Evolutionary conservation across 2,113 vertebrate species (phyloP), one percentile per base, ranked within the genome.

Genomic region (Sylvia atricapilla): DNA sequence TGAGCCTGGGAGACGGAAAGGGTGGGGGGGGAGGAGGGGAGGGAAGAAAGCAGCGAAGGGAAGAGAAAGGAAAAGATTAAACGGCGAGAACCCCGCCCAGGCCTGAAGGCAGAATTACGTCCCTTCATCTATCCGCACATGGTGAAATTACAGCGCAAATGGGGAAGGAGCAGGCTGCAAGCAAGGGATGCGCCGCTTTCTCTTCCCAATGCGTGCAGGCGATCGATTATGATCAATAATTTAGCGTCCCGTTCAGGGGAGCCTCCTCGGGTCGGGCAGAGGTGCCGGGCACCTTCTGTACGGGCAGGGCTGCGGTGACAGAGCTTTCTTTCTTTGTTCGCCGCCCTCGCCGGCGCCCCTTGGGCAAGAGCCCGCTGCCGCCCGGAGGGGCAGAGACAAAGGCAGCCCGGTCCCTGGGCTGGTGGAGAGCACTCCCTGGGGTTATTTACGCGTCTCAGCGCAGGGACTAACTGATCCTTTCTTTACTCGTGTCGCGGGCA

Each of bases 321-420:
- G 43, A 66, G 13, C 82, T 95, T 69, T 60, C 97, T 84, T 35
- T 23, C 63, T 97, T 98, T 98, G 98, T 98, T 97, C 95, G 18
- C 81, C 55, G 76, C 77, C 33, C 75, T 10, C 15, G 11, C 58
- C 53, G 1, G 56, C 37, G 6, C 7, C 68, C 53, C 46, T 3
- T 24, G 13, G 69, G 12, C 78, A 33, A 41, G 56, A 41, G 44
- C 62, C 55, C 35, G 12, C 33, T 9, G 9, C 49, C 13, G 4
- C 72, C 21, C 28, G 43, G 18, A 27, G 16, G 25, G 56, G 10
- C 2, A 19, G 79, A 46, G 37, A 94, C 77, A 92, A 90, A 94
- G 83, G 63, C 84, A 44, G 24, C 11, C 16, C 24, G 9, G 3
- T 3, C 43, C 15, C 44, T 18, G 60, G 7, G 41, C 44, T 11